These are phyloP conservation scores for Apamea epomidion DNA, from an alignment of 2,888 invertebrate species.

Conservation along the genomic window DNA sequence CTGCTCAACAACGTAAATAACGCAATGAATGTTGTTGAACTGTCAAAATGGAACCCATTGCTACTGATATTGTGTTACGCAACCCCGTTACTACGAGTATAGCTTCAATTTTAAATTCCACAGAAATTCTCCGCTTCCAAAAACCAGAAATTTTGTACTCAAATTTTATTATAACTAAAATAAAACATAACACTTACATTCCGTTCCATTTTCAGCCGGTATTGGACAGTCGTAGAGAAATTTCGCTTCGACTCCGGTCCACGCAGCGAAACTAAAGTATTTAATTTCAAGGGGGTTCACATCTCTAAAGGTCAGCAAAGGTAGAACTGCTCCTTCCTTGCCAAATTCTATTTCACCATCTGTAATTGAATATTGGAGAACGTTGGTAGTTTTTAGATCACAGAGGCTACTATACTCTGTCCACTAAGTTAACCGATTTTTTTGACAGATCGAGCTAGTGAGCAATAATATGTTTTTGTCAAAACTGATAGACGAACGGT, in stretches of 20 bases:
- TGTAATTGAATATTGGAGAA: slow-evolving; percentile 71
- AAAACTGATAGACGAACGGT: too few relatives aligned
- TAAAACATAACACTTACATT: slow-evolving; percentile 71
- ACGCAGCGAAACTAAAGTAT: slow-evolving; percentile 93
- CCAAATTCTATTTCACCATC: slow-evolving; percentile 92
- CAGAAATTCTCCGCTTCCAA: neutral
- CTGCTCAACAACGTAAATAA: too few relatives aligned
- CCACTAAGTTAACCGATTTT: too few relatives aligned
- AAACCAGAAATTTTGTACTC: neutral
- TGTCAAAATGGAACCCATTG: too few relatives aligned
- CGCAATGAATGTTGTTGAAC: too few relatives aligned
- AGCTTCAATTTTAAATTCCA: neutral
- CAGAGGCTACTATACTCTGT: neutral
- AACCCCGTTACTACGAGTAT: neutral
- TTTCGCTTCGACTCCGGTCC: slow-evolving; percentile 92
- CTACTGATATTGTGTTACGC: too few relatives aligned
- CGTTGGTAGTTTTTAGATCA: slow-evolving; percentile 15
- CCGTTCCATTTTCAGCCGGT: slow-evolving; percentile 72
- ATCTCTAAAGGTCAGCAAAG: slow-evolving; percentile 91
- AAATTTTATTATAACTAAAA: neutral
- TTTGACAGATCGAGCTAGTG: too few relatives aligned
- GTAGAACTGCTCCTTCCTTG: slow-evolving; percentile 90
- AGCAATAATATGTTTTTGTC: too few relatives aligned
- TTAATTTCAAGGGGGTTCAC: slow-evolving; percentile 90
- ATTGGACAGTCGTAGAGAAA: slow-evolving; percentile 92